phyloP scores from a whole-genome alignment of 35 echinoderm and acorn worm genomes.

The Ophiothrix spiculata region DNA sequence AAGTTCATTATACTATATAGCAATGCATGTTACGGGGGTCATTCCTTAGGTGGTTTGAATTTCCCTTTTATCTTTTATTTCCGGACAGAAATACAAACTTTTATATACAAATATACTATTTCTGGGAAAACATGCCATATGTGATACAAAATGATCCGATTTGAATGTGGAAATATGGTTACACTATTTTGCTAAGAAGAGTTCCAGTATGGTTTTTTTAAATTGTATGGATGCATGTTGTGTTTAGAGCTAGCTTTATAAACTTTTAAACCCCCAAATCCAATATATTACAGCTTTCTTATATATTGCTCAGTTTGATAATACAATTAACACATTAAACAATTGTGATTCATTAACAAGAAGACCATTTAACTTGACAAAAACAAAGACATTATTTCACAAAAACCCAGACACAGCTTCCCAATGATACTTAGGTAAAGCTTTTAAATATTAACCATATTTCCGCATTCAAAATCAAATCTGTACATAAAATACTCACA shows the following conservation, averaged over 20 bases:
- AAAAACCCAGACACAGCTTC: too few relatives aligned
- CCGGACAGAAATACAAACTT: conserved; percentile 4
- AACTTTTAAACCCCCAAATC: background rate
- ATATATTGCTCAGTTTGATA: too few relatives aligned
- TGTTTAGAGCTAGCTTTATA: background rate
- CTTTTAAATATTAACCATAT: too few relatives aligned
- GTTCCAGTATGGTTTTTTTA: background rate
- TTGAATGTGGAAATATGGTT: too few relatives aligned
- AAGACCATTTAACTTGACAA: too few relatives aligned
- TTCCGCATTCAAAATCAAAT: too few relatives aligned
- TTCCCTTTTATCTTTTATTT: background rate
- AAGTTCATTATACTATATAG: background rate
- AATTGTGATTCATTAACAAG: too few relatives aligned
- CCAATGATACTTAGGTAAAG: too few relatives aligned
- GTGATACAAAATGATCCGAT: too few relatives aligned
- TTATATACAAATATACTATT: conserved; percentile 8
- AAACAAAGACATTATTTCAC: too few relatives aligned
- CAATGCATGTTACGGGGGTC: background rate
- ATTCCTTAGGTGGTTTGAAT: background rate
- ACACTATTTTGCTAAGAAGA: background rate
- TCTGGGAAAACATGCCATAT: background rate
- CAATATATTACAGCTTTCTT: background rate
- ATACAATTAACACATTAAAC: too few relatives aligned
- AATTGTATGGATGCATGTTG: background rate
- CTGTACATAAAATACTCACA: background rate